Conservation (phyloP, 2,113 vertebrate species). For the Petrocephalus zakoni region DNA sequence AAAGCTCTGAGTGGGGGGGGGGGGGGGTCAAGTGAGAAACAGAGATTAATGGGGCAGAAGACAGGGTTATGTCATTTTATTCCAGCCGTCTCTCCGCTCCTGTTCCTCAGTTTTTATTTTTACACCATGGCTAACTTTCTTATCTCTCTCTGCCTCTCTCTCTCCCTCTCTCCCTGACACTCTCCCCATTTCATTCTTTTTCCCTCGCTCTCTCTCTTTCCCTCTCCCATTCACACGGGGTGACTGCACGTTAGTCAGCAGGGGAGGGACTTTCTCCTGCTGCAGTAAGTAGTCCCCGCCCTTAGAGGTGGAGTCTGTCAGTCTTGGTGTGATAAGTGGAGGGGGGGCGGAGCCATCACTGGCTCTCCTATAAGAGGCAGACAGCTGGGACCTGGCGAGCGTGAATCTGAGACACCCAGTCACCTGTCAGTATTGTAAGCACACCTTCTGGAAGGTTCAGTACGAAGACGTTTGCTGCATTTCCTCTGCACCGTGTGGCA, state of each 20-base stretch:
- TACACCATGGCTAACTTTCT: neutral
- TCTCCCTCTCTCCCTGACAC: neutral
- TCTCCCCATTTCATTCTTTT: neutral
- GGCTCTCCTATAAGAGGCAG: constrained; percentile 45
- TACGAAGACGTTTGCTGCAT: neutral
- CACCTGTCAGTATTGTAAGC: neutral
- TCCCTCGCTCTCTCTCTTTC: neutral
- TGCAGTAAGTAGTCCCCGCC: constrained; percentile 13
- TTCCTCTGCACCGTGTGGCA: neutral
- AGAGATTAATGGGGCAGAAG: constrained; percentile 11
- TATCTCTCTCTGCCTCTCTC: constrained; percentile 5
- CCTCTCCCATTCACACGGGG: neutral
- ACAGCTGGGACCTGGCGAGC: constrained; percentile 8
- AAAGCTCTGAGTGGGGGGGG: neutral
- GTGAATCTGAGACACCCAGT: constrained; percentile 2
- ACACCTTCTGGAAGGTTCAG: constrained; percentile 8
- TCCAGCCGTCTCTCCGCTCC: constrained; percentile 31
- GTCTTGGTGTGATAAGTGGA: constrained; percentile 23
- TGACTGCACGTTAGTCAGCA: constrained; percentile 3
- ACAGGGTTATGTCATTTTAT: constrained; percentile 67
- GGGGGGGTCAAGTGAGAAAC: neutral
- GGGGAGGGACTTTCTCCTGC: constrained; percentile 6
- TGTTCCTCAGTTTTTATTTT: constrained; percentile 10
- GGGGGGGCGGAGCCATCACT: constrained; percentile 38
- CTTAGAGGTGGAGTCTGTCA: constrained; percentile 12